Percentiles rank a stretch among this genome's conserved stretches.
Conservation (phyloP, 2,888 invertebrate genomes). For the Sesia bembeciformis region DNA sequence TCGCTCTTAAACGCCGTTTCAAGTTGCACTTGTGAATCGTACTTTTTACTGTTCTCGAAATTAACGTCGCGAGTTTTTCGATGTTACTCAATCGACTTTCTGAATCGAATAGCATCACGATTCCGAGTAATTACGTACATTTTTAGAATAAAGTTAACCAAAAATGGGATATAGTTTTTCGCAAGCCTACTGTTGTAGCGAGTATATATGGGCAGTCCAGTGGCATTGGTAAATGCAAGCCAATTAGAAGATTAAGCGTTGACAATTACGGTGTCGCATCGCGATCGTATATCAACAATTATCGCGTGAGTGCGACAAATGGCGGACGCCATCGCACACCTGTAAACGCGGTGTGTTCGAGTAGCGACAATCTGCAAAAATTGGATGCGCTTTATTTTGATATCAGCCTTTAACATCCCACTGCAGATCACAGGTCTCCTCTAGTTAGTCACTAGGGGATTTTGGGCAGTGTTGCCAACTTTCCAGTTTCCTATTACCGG, state of each 20-base stretch:
- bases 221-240: constrained; percentile 72
- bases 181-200: constrained; percentile 38
- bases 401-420: no score
- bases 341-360: constrained; percentile 36
- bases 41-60: constrained; percentile 72
- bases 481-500: no score
- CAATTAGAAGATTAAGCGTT: constrained; percentile 75
- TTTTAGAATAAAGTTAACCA: constrained; percentile 19
- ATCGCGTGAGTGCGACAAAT: constrained; percentile 72
- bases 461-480: no score
- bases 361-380: background rate
- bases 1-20: constrained; percentile 73
- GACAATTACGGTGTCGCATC: constrained; percentile 70
- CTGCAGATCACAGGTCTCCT: no score
- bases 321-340: constrained; percentile 45
- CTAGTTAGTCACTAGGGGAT: no score
- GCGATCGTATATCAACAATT: constrained; percentile 75
- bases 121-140: no score
- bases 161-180: constrained; percentile 34
- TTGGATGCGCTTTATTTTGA: background rate
- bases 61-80: constrained; percentile 53
- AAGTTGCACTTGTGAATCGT: constrained; percentile 73
- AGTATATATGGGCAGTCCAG: constrained; percentile 43
- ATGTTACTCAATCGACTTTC: background rate
- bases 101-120: no score